A percentile compares a stretch with the other conserved stretches of the same genome.
Evolutionary conservation across 2,113 vertebrate species (phyloP).

Genomic region (Globicephala melas): DNA sequence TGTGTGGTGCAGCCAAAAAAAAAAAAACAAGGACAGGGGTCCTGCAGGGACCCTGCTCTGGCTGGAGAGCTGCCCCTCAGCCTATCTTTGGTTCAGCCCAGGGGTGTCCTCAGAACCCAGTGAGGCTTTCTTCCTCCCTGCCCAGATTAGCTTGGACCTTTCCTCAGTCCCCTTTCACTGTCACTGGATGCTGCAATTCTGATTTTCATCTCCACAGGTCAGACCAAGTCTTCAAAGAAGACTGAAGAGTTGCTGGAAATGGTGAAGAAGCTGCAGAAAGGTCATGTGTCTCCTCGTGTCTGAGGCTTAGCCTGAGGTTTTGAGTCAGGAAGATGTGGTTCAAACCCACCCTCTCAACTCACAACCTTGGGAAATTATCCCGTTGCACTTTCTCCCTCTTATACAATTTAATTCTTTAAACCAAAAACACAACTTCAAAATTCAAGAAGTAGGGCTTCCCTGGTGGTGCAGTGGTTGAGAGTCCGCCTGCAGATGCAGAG

Average conservation of each 20-base stretch:
- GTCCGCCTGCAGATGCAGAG: too few species aligned
- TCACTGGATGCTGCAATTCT: background rate
- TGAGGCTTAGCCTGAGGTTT: background rate
- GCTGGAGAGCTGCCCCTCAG: background rate
- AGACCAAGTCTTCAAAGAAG: background rate
- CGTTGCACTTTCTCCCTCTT: background rate
- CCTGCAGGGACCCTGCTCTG: background rate
- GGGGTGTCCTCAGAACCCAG: background rate
- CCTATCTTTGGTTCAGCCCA: background rate
- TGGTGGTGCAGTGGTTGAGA: too few species aligned
- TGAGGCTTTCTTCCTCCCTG: background rate
- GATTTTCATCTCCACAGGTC: conserved; percentile 52
- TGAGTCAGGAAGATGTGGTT: background rate
- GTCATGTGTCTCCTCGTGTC: conserved; percentile 13
- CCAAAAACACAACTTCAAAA: background rate
- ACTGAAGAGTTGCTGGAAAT: conserved; percentile 57
- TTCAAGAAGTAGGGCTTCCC: background rate
- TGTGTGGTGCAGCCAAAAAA: too few species aligned
- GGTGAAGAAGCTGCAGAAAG: conserved; percentile 70
- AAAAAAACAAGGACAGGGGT: background rate
- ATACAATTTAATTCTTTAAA: background rate
- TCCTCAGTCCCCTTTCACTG: too few species aligned
- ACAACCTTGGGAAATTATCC: background rate
- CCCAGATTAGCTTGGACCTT: background rate
- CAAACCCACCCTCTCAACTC: background rate